Evolutionary conservation across 1,140 invertebrate species (phyloP).

Genomic region (Lucilia cuprina): DNA sequence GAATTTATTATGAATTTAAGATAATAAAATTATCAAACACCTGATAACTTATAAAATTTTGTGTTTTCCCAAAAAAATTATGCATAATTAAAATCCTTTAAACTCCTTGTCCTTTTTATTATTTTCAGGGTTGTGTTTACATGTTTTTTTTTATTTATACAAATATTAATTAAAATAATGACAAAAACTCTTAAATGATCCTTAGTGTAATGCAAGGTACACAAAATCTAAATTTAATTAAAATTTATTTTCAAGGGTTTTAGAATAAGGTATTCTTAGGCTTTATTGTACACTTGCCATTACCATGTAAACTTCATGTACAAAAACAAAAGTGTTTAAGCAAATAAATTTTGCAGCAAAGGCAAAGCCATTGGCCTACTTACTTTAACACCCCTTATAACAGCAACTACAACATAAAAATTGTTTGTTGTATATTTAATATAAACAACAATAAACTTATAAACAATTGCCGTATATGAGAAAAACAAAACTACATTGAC

Average conservation of each 20-base stretch:
- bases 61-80: not conserved
- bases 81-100: not conserved
- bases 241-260: constrained; percentile 4
- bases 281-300: not conserved
- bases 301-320: not conserved
- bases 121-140: not conserved
- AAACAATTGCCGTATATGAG: not conserved
- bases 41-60: not conserved
- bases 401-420: not conserved
- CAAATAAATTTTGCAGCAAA: constrained; percentile 6
- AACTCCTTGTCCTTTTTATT: not conserved
- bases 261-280: not conserved
- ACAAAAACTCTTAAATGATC: not conserved
- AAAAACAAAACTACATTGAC: not conserved
- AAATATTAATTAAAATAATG: constrained; percentile 8
- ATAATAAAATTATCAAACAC: not conserved
- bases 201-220: not conserved
- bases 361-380: constrained; percentile 9
- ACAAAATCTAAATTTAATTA: constrained; percentile 9
- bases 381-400: not conserved
- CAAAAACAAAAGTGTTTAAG: not conserved
- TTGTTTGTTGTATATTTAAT: not conserved
- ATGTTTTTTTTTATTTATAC: not conserved
- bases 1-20: not conserved
- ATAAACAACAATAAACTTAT: not conserved